Evolutionary conservation across 2,888 invertebrate genomes (phyloP), one percentile per base, ranked within the genome.

Genomic region (Aphidoletes aphidimyza): DNA sequence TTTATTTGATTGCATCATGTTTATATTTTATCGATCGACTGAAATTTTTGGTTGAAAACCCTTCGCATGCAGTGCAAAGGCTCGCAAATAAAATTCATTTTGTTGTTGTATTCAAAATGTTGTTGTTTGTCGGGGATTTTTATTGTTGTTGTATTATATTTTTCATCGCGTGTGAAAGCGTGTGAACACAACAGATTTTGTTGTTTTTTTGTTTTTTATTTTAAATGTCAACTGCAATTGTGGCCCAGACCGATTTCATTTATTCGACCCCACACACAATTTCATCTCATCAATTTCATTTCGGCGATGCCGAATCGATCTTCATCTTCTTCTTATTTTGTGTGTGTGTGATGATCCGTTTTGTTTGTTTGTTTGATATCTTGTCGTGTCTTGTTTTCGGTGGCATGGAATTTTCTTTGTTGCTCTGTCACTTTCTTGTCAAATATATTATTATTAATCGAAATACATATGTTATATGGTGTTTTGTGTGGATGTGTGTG

Each of bases 321-420:
- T 69, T 69, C 19, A n/a, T n/a, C n/a, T n/a, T n/a, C 30, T 69
- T 11, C 1, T 26, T 47, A 9, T 47, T 47, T 22, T 54, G 3
- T 54, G n/a, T 54, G 5, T 22, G 5, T n/a, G 54, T 69, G 30
- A 34, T 69, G 69, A 69, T 69, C n/a, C 69, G 69, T 69, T 69
- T n/a, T 69, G 22, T 54, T 54, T 54, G 54, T 54, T 54, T 54
- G 69, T 69, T 69, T 69, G 69, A 69, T 69, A 69, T 69, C 69
- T 11, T 69, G 69, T 69, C 69, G 14, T 69, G 69, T 69, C 69
- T 69, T 69, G 69, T 69, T 69, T 69, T 69, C 34, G 69, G 30
- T 69, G n/a, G 69, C 69, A 30, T 69, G 69, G 69, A 69, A 69
- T 69, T 69, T 34, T 69, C 69, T 69, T 69, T 69, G 69, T 69